Evolutionary conservation across 2,888 invertebrate genomes (phyloP).

Genomic region (Allacma fusca): DNA sequence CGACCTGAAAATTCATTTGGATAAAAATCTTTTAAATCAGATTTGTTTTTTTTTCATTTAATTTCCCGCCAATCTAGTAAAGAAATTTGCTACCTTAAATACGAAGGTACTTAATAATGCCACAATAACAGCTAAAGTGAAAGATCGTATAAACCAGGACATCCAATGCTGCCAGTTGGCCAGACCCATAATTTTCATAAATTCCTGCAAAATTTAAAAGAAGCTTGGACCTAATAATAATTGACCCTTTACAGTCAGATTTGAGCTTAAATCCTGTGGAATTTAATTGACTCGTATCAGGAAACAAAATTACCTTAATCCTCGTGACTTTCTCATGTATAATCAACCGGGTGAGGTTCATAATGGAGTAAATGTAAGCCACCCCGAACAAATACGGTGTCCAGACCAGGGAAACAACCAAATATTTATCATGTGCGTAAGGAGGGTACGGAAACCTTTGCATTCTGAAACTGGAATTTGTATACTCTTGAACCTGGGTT

Average conservation of each 20-base stretch:
- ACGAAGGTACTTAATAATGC: constrained; percentile 63
- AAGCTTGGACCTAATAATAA: too few relatives aligned
- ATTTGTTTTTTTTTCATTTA: too few relatives aligned
- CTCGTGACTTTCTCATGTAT: constrained; percentile 79
- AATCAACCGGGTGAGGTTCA: constrained; percentile 78
- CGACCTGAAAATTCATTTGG: too few relatives aligned
- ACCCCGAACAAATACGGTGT: constrained; percentile 49
- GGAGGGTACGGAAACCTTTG: constrained; percentile 74
- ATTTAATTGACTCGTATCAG: too few relatives aligned
- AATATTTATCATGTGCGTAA: constrained; percentile 72
- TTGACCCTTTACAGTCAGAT: not conserved
- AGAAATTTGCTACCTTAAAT: too few relatives aligned
- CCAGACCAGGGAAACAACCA: constrained; percentile 63
- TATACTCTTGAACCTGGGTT: constrained; percentile 31
- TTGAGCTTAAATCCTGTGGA: too few relatives aligned
- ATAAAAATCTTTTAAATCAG: too few relatives aligned
- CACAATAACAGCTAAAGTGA: constrained; percentile 65
- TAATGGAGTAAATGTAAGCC: constrained; percentile 77
- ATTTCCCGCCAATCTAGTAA: too few relatives aligned
- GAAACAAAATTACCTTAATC: constrained; percentile 72
- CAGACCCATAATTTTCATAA: constrained; percentile 31
- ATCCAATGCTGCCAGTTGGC: not conserved
- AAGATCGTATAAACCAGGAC: constrained; percentile 14
- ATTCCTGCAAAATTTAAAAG: constrained; percentile 24
- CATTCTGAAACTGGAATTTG: constrained; percentile 40